phyloP scores from a whole-genome alignment of 2,888 invertebrate species.

The Heliconius cydno region DNA sequence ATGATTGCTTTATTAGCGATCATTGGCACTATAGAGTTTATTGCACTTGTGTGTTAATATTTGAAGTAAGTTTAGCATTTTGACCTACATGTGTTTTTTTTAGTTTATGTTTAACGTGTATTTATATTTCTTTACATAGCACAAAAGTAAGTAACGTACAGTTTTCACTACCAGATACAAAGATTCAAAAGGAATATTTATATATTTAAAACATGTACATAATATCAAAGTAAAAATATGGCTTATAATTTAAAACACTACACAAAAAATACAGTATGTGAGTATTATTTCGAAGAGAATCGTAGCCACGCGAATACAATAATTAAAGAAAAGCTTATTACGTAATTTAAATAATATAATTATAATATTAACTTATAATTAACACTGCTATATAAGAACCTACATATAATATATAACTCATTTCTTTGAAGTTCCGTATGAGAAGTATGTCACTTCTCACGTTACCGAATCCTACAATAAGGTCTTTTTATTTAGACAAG shows the following conservation, averaged over 20 bases:
- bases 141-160: neutral
- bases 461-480: conserved; percentile 9
- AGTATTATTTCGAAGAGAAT: no score
- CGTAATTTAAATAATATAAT: neutral
- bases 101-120: neutral
- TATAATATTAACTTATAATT: neutral
- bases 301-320: neutral
- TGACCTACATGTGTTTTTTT: conserved; percentile 48
- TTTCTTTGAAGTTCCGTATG: neutral
- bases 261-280: no score
- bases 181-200: neutral
- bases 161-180: neutral
- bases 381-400: neutral
- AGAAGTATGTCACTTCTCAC: conserved; percentile 17
- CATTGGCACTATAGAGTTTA: conserved; percentile 72
- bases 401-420: neutral
- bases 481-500: conserved; percentile 14
- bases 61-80: conserved; percentile 50
- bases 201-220: neutral
- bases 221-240: neutral
- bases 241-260: no score
- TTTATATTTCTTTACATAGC: neutral
- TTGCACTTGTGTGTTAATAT: conserved; percentile 58
- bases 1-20: conserved; percentile 57
- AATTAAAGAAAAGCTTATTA: neutral